Evolutionary conservation across 2,888 invertebrate species (phyloP), one percentile per base, ranked within the genome.

Genomic region (Drosophila recens): DNA sequence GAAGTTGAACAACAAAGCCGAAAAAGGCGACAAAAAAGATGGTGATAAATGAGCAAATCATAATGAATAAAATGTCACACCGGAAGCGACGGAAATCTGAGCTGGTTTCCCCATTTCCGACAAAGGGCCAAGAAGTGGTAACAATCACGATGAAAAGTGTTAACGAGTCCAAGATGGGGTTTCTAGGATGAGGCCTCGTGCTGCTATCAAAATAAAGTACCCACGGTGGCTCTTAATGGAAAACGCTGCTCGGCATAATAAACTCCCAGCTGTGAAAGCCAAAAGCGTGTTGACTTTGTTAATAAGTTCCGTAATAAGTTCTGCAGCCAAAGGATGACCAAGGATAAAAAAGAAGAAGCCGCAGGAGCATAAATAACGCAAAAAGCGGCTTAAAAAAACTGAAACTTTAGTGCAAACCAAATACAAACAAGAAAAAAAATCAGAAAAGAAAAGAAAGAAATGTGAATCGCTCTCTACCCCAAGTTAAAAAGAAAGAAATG

Each of bases 21-120:
- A 33, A 23, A 17, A 46, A 30, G 17, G 15, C 38, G 9, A 53
- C 38, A 59, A 33, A 71, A 66, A 53, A 34, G 5, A 27, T 27
- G 27, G 51, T 59, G 49, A 66, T 72, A 89, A 82, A 75, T 78
- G 83, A 78, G 74, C 78, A 89, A 88, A 89, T 87, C 89, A 87
- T 87, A 87, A 86, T 89, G 79, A 86, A 85, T 86, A 87, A 86
- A 86, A 87, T 89, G 89, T 86, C 89, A 80, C 82, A 85, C 88
- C 89, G 89, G 86, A 87, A 87, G 76, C 68, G 74, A 52, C 75
- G 89, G 85, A 87, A 87, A 87, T 72, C 78, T 75, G 62, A 56
- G 67, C 81, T 72, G 80, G 69, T 75, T 80, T 68, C 49, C 49
- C 57, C 71, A 82, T 80, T 89, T 89, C 88, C 86, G 82, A 70